A percentile compares a stretch with the other conserved stretches of the same genome.
Evolutionary conservation across 2,888 invertebrate genomes (phyloP).

Genomic region (Drosophila austrosaltans): DNA sequence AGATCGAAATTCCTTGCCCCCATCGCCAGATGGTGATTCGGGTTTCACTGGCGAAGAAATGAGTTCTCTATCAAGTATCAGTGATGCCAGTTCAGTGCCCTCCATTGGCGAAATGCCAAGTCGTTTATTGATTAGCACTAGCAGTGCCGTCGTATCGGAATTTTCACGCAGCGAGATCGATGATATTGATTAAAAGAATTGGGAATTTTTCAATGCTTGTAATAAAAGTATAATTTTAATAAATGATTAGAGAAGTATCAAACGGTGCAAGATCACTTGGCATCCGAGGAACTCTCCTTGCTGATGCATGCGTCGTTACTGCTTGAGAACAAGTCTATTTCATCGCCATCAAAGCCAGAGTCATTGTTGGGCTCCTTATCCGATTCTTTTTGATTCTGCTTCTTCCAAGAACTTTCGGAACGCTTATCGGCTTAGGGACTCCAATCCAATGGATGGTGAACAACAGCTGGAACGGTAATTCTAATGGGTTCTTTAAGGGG

Average conservation of each 20-base stretch:
- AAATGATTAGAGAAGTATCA: background rate
- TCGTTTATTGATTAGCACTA: slow-evolving; percentile 62
- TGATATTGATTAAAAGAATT: background rate
- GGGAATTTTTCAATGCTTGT: background rate
- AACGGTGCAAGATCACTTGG: no score
- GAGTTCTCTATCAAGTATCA: slow-evolving; percentile 41
- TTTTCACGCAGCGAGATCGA: slow-evolving; percentile 17
- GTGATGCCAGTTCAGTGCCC: slow-evolving; percentile 15
- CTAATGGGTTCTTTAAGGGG: slow-evolving; percentile 50
- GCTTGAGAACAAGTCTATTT: background rate
- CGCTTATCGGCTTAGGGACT: slow-evolving; percentile 48
- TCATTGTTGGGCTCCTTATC: background rate
- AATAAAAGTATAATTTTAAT: background rate
- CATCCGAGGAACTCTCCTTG: no score
- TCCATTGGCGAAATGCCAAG: slow-evolving; percentile 59
- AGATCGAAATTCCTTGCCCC: slow-evolving; percentile 34
- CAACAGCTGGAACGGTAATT: slow-evolving; percentile 62
- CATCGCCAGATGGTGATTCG: slow-evolving; percentile 44
- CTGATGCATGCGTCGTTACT: no score
- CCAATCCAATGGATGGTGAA: slow-evolving; percentile 77
- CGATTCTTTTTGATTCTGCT: background rate
- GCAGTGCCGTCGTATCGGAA: slow-evolving; percentile 64
- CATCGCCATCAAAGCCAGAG: background rate
- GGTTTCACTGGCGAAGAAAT: slow-evolving; percentile 48
- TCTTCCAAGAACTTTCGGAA: background rate